Evolutionary conservation across 2,113 vertebrate genomes (phyloP).

Genomic region (Apaloderma vittatum): DNA sequence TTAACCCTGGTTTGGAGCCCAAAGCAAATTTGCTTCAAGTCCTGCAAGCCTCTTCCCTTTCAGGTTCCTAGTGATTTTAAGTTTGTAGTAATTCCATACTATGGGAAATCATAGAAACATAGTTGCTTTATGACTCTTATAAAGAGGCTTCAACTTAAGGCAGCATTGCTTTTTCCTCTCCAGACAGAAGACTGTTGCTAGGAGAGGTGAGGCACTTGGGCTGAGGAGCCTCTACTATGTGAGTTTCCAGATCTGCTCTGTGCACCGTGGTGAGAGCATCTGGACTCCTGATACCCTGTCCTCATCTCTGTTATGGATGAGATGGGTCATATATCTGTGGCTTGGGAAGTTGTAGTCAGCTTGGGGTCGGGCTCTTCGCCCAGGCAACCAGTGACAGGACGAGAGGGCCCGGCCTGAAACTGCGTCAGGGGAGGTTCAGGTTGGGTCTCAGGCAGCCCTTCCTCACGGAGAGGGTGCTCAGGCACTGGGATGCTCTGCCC

Average conservation of each 20-base stretch:
- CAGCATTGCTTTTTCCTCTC: not conserved
- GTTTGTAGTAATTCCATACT: not conserved
- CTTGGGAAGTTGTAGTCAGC: not conserved
- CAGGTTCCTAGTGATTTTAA: not conserved
- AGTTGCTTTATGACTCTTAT: not conserved
- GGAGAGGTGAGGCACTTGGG: not conserved
- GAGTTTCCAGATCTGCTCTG: not conserved
- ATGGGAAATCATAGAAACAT: not conserved
- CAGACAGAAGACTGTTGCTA: not conserved
- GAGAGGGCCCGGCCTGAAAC: too few relatives aligned
- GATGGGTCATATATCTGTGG: not conserved
- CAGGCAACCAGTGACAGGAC: too few relatives aligned
- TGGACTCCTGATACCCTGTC: not conserved
- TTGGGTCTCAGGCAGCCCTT: too few relatives aligned
- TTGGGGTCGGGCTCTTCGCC: too few relatives aligned
- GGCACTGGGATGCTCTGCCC: too few relatives aligned
- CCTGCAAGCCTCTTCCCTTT: not conserved
- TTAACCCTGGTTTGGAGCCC: not conserved
- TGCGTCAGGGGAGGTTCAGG: too few relatives aligned
- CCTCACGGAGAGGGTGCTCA: too few relatives aligned
- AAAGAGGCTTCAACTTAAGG: not conserved
- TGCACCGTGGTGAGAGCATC: fast-evolving
- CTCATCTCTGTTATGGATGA: not conserved
- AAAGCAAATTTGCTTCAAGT: not conserved
- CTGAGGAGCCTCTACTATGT: not conserved